Percentiles rank a stretch among this genome's conserved stretches.
phyloP scores from a whole-genome alignment of 37 sponge, comb jelly and placozoan species.

The Trichoplax adhaerens region DNA sequence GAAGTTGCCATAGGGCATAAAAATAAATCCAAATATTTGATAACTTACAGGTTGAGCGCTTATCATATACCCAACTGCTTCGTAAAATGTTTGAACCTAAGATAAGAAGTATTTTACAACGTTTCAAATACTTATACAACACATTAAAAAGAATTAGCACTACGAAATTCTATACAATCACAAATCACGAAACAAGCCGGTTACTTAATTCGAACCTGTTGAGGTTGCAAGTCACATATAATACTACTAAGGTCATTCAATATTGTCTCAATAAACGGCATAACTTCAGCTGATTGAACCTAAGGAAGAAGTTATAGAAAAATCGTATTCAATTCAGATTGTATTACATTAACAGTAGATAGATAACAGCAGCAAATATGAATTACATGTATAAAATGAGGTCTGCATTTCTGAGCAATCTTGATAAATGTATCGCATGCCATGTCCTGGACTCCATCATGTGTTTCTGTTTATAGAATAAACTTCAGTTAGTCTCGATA shows the following conservation, averaged over 20 bases:
- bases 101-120: neutral
- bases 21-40: slow-evolving; percentile 1
- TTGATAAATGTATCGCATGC: slow-evolving; percentile 99
- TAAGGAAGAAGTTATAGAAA: neutral
- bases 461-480: slow-evolving; percentile 44
- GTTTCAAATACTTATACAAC: neutral
- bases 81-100: slow-evolving; percentile 93
- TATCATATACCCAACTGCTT: slow-evolving; percentile 99
- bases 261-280: slow-evolving; percentile 92
- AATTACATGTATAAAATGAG: slow-evolving; percentile 82
- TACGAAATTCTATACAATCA: neutral
- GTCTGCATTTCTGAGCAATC: slow-evolving; percentile 93
- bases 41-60: slow-evolving; percentile 71
- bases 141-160: neutral
- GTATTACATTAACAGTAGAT: neutral
- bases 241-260: slow-evolving; percentile 79
- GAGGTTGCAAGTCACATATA: slow-evolving; percentile 93
- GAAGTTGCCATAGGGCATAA: neutral
- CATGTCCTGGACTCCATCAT: slow-evolving; percentile 99
- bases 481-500: neutral
- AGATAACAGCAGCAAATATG: neutral
- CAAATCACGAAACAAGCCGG: neutral
- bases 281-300: slow-evolving; percentile 70
- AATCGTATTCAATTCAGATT: neutral
- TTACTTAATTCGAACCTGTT: slow-evolving; percentile 40